Percentiles rank a stretch among this genome's conserved stretches.
Conservation (phyloP, 2,797 vertebrate species). For the Protonibea diacanthus region DNA sequence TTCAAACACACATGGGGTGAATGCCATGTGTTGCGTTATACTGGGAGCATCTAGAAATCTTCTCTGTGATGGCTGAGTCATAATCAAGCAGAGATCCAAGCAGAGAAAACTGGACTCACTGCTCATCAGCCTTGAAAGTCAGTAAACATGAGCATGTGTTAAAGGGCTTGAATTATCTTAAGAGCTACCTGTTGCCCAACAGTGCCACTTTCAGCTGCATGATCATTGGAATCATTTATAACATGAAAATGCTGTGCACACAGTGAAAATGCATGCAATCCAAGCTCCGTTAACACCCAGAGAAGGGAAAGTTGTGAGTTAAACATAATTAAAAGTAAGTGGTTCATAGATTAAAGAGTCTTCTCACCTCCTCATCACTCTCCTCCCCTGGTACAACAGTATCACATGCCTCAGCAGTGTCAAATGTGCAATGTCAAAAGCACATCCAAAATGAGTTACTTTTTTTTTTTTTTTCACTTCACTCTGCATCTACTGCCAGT, state of each 20-base stretch:
- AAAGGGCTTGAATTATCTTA: neutral
- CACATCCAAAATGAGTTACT: constrained; percentile 1
- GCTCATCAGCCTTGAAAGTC: constrained; percentile 22
- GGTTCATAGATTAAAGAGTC: neutral
- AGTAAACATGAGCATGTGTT: neutral
- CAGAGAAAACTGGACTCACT: constrained; percentile 22
- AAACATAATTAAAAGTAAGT: constrained; percentile 18
- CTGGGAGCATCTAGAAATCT: constrained; percentile 24
- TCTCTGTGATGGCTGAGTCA: constrained; percentile 22
- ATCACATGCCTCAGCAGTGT: constrained; percentile 15
- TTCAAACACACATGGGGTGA: constrained; percentile 27
- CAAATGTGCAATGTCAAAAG: neutral
- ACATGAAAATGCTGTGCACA: neutral
- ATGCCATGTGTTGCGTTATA: neutral
- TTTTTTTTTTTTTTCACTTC: constrained; percentile 17
- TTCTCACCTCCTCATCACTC: constrained; percentile 15
- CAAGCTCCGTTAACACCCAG: too few relatives aligned
- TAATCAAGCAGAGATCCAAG: constrained; percentile 12
- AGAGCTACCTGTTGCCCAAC: neutral
- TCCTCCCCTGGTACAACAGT: neutral
- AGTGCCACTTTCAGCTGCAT: neutral
- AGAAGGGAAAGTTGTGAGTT: neutral
- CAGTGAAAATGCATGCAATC: neutral
- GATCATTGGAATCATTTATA: neutral
- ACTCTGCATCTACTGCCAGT: neutral